Conservation (phyloP, 2,797 vertebrate genomes). For the Leontopithecus rosalia region DNA sequence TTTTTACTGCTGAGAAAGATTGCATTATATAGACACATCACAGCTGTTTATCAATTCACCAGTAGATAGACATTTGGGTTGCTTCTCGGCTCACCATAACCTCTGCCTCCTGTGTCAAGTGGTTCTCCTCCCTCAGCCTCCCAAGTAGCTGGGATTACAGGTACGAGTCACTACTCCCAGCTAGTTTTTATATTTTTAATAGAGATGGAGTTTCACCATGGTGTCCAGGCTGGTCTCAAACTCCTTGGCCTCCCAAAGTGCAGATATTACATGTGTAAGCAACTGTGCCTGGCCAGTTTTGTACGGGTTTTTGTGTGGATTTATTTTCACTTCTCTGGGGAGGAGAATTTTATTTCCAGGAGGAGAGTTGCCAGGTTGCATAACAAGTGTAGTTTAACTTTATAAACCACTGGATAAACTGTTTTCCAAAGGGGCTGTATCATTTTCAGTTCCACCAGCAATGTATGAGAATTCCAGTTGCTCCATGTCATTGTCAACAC, state of each 20-base stretch:
- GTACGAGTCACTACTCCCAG: fast-evolving
- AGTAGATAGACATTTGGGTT: background rate
- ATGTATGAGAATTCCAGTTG: background rate
- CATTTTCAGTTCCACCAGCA: background rate
- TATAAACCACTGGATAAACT: conserved; percentile 2
- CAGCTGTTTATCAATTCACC: background rate
- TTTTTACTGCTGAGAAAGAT: background rate
- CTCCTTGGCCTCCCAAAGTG: background rate
- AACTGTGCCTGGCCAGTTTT: background rate
- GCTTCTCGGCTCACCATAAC: background rate
- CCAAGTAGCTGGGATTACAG: background rate
- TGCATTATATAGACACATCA: background rate
- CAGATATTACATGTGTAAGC: background rate
- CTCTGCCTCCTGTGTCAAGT: background rate
- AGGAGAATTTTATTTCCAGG: conserved; percentile 31
- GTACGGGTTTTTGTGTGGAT: background rate
- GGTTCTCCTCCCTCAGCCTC: background rate
- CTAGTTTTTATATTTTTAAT: background rate
- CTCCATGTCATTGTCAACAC: background rate
- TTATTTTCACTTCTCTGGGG: background rate
- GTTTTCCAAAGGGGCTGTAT: background rate
- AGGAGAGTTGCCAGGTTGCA: background rate
- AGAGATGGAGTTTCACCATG: background rate
- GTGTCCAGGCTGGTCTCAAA: background rate
- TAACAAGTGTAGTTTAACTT: background rate